Conservation (phyloP, 64 coral and sea anemone species). For the Stichodactyla helianthus region DNA sequence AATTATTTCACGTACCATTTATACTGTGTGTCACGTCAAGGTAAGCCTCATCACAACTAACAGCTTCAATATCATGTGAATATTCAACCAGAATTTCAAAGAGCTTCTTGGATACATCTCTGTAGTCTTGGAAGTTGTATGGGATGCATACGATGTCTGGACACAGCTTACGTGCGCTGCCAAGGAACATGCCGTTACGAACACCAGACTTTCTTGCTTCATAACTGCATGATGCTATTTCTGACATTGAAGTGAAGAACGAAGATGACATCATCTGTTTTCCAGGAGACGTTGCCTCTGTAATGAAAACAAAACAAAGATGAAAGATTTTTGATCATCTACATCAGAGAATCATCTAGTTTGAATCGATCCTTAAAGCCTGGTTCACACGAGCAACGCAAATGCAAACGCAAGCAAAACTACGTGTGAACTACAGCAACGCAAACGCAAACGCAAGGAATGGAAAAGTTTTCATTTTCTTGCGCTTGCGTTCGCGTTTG, state of each 20-base stretch:
- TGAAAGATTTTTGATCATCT: background rate
- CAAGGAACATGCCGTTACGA: conserved; percentile 86
- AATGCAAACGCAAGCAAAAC: no score
- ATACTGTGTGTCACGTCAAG: conserved; percentile 70
- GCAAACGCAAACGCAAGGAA: no score
- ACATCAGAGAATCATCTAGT: background rate
- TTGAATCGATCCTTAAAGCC: no score
- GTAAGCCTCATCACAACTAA: conserved; percentile 97
- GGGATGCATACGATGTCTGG: conserved; percentile 80
- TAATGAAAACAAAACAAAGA: background rate
- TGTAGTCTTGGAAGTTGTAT: conserved; percentile 89
- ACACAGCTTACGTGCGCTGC: conserved; percentile 78
- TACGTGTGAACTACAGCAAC: no score
- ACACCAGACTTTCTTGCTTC: conserved; percentile 79
- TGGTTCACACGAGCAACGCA: no score
- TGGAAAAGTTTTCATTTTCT: no score
- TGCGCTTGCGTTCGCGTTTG: no score
- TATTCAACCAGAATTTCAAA: conserved; percentile 87
- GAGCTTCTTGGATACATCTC: conserved; percentile 81
- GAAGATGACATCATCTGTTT: conserved; percentile 23
- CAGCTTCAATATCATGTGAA: conserved; percentile 93
- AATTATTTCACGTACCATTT: conserved; percentile 30
- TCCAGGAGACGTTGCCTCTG: conserved; percentile 10
- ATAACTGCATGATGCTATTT: conserved; percentile 98
- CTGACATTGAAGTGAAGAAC: conserved; percentile 84